These are phyloP conservation scores for Xenopus petersii DNA, from an alignment of 2,797 vertebrate species.

Conservation along the genomic window DNA sequence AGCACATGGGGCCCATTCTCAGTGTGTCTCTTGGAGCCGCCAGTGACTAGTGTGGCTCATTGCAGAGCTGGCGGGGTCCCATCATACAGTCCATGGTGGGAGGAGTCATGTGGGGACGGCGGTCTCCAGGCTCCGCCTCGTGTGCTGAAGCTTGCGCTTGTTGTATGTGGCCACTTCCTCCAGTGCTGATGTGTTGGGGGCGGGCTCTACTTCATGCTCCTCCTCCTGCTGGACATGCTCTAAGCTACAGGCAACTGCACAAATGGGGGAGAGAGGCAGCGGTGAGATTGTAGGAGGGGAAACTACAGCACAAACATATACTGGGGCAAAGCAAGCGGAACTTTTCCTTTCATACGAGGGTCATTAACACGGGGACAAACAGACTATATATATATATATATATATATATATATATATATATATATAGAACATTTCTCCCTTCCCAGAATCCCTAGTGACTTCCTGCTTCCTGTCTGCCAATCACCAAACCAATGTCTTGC, in stretches of 20 bases:
- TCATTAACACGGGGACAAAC: no score
- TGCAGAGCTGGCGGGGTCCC: neutral
- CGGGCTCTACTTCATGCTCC: constrained; percentile 52
- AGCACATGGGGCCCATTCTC: neutral
- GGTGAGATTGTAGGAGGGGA: neutral
- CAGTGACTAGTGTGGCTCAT: neutral
- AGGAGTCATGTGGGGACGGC: constrained; percentile 75
- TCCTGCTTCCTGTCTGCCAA: no score
- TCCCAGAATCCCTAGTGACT: no score
- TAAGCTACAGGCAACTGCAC: constrained; percentile 50
- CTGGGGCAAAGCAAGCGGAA: no score
- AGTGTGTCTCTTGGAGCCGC: constrained; percentile 15
- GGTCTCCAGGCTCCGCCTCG: constrained; percentile 81
- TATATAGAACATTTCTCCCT: no score
- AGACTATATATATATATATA: no score
- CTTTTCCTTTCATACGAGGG: no score
- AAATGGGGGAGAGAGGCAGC: accelerated
- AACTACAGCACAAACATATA: neutral
- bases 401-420: no score
- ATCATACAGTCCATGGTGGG: constrained; percentile 47
- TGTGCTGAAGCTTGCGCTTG: constrained; percentile 81
- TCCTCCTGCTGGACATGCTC: constrained; percentile 50
- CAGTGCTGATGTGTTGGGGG: constrained; percentile 66
- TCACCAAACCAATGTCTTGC: no score
- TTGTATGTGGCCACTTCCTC: constrained; percentile 88